Base-by-base conservation (phyloP, 1,140 invertebrate genomes). In the Cepaea nemoralis region DNA sequence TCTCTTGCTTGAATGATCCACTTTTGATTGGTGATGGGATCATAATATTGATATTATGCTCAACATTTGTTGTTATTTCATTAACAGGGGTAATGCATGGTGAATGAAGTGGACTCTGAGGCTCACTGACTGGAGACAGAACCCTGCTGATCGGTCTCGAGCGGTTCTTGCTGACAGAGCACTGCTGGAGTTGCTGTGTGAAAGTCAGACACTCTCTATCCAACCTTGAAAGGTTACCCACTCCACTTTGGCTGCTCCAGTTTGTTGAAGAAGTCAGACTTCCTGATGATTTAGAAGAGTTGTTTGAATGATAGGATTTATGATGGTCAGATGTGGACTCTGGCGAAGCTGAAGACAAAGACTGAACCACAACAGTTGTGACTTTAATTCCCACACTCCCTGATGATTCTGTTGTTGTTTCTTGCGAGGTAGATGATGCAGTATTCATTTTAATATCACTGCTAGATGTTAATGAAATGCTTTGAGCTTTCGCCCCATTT, bases 91-190 rank as follows among this genome's bases (percentile, higher is more conserved):
- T 80, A 81, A 78, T 85, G 84, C 95, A 95, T 22, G 96, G 95
- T 1, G 95, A 95, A 87, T 96, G 96, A 40, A 96, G 94, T 0
- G 96, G 96, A 85, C 94, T 95, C 85, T 95, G 94, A 0, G 95
- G 94, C 86, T 95, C 95, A 86, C 94, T 95, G 82, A 95, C 94
- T 37, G 95, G 92, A 16, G 95, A 95, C n/a, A 95, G 90, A 39
- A 95, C 88, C 27, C 91, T 80, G 84, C 90, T 89, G 78, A 91
- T 87, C 27, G 89, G 89, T 40, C 90, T 86, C 50, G 88, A 84
- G 39, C 91, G 86, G 77, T 91, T 92, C 39, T 90, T 89, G 16
- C 85, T 84, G 83, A 89, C 86, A 76, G 91, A 92, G 85, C 91
- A 92, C 85, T 93, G 93, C 83, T 96, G 95, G 22, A 96, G 89